Evolutionary conservation across 2,888 invertebrate genomes (phyloP).

Genomic region (Caenorhabditis macrosperma): DNA sequence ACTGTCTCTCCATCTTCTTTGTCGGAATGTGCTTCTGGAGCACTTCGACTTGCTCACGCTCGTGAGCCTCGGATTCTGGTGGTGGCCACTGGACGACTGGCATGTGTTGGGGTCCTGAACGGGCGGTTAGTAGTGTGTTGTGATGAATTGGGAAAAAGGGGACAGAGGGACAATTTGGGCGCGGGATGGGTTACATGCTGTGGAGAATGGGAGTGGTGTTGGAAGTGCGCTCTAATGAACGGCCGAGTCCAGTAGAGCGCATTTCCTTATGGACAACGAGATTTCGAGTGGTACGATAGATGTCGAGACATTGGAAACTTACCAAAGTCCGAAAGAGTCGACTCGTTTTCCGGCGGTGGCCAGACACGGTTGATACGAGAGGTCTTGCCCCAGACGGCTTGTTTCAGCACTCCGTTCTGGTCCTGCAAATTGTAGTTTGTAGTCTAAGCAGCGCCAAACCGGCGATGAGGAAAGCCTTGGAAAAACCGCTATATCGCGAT

Average conservation of each 20-base stretch:
- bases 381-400: constrained; percentile 60
- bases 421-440: constrained; percentile 21
- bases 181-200: neutral
- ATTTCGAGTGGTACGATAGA: neutral
- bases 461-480: no score
- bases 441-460: no score
- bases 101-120: constrained; percentile 68
- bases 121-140: constrained; percentile 6
- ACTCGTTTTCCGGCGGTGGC: constrained; percentile 73
- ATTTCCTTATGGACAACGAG: no score
- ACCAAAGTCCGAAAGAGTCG: constrained; percentile 32
- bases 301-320: neutral
- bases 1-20: constrained; percentile 69
- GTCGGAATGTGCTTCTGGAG: constrained; percentile 73
- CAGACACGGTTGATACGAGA: constrained; percentile 70
- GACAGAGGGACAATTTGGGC: constrained; percentile 4
- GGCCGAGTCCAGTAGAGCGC: no score
- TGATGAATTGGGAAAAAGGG: constrained; percentile 6
- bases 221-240: neutral
- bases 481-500: no score
- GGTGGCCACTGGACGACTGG: constrained; percentile 78
- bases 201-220: no score
- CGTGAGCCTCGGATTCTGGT: constrained; percentile 74
- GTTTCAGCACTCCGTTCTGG: constrained; percentile 54
- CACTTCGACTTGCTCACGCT: constrained; percentile 73